These are phyloP conservation scores for Odontomachus brunneus DNA, from an alignment of 1,140 invertebrate species.

Conservation along the genomic window DNA sequence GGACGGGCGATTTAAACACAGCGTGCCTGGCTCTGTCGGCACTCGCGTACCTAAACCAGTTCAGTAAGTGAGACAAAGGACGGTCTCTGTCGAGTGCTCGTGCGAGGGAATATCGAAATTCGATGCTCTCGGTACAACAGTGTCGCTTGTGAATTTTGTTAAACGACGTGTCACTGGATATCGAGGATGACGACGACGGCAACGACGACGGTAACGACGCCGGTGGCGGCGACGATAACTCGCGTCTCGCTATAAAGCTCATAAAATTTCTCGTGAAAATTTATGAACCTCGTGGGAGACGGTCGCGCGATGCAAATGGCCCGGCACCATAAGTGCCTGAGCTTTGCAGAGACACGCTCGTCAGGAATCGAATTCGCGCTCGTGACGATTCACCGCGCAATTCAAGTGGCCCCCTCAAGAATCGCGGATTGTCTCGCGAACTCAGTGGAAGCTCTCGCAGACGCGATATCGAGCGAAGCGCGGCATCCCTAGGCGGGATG, in stretches of 20 bases:
- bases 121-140: conserved; percentile 29
- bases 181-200: conserved; percentile 26
- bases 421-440: conserved; percentile 3
- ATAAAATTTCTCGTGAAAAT: conserved; percentile 41
- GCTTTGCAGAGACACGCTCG: not conserved
- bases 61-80: conserved; percentile 42
- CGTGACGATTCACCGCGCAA: no score
- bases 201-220: conserved; percentile 20
- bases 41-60: not conserved
- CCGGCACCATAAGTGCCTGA: no score
- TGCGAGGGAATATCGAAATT: conserved; percentile 49
- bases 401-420: no score
- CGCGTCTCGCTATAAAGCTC: conserved; percentile 18
- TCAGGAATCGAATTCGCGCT: no score
- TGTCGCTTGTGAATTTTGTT: conserved; percentile 46
- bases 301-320: conserved; percentile 11
- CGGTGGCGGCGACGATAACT: conserved; percentile 22
- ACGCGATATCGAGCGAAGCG: not conserved
- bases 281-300: conserved; percentile 28
- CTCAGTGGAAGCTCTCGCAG: no score
- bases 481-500: not conserved
- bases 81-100: not conserved
- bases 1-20: conserved; percentile 37
- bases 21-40: not conserved
- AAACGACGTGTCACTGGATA: conserved; percentile 53